Conservation (phyloP, 1,140 invertebrate genomes). For the Eumeta japonica region DNA sequence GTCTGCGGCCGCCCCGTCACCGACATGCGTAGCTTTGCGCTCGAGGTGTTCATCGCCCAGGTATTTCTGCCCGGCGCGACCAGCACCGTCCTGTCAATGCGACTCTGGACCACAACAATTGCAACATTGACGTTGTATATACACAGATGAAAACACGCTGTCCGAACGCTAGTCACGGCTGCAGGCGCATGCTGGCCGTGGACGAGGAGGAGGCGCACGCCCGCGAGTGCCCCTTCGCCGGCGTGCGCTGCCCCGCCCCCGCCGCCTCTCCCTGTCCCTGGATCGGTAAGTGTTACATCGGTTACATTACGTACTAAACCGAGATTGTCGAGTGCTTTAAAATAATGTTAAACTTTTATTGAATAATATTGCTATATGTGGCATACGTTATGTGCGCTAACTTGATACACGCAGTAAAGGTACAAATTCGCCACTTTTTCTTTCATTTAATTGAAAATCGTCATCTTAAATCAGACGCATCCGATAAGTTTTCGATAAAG, state of each 20-base stretch:
- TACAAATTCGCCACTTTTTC: no score
- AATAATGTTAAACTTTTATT: constrained; percentile 4
- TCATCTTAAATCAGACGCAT: no score
- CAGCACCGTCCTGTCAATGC: no score
- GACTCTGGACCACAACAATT: no score
- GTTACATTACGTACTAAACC: no score
- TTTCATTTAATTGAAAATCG: no score
- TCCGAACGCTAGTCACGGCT: constrained; percentile 22
- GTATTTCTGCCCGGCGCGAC: constrained; percentile 10
- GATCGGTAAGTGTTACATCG: constrained; percentile 21
- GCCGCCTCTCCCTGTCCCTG: constrained; percentile 18
- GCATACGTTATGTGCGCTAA: no score
- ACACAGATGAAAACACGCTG: constrained; percentile 18
- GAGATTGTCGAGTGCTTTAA: no score
- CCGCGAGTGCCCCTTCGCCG: constrained; percentile 23
- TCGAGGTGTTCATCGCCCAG: constrained; percentile 19
- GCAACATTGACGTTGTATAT: no score
- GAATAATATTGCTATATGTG: no score
- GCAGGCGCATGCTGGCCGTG: constrained; percentile 14
- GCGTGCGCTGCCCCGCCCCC: constrained; percentile 21
- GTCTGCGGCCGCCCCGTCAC: constrained; percentile 16
- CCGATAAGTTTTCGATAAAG: no score
- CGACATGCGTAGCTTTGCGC: constrained; percentile 19
- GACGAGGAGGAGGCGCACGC: constrained; percentile 17
- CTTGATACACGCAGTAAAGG: no score